Evolutionary conservation across 2,113 vertebrate species (phyloP), one percentile per base, ranked within the genome.

Genomic region (Chlorodrepanis virens): DNA sequence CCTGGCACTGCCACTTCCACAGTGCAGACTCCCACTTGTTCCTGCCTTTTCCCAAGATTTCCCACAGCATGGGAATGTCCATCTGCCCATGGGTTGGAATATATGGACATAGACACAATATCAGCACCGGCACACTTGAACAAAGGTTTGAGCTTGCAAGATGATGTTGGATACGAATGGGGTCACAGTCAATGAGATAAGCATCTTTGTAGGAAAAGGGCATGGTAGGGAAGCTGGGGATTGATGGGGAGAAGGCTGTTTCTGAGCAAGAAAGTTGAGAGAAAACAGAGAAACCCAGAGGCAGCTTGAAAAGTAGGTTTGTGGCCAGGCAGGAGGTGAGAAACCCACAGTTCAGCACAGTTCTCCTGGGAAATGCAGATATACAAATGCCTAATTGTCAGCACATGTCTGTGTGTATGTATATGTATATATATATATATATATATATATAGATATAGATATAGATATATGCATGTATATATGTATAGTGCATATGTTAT

Each of bases 351-450:
- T 13, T 31, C 7, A 8, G 42, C 12, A 56, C 13, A 6, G 16
- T 21, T 57, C 42, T 78, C 50, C 24, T 2, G 2, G 40, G 68
- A 65, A 11, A 52, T 20, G 17, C 31, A 52, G 49, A 52, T 14
- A 3, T 14, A 60, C 29, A 54, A 70, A 75, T 2, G 0, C 8
- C 23, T 65, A 28, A 61, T 17, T 65, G 68, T 37, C 67, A 77
- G 28, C 20, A 67, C 5, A 2, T 21, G 5, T 57, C 14, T 33
- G 0, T 31, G 0, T 68, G 15, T 31, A 5, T 39, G 2, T 50
- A 2, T n/a, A 2, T n/a, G 1, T 37, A 1, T 67, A 5, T 23
- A 5, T 8, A 10, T 9, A 33, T 18, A 35, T 27, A 6, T 19
- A 47, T 14, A 31, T 28, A 6, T 17, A 16, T 21, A 8, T 10